phyloP scores from a whole-genome alignment of 2,113 vertebrate genomes.

The Scomber scombrus region DNA sequence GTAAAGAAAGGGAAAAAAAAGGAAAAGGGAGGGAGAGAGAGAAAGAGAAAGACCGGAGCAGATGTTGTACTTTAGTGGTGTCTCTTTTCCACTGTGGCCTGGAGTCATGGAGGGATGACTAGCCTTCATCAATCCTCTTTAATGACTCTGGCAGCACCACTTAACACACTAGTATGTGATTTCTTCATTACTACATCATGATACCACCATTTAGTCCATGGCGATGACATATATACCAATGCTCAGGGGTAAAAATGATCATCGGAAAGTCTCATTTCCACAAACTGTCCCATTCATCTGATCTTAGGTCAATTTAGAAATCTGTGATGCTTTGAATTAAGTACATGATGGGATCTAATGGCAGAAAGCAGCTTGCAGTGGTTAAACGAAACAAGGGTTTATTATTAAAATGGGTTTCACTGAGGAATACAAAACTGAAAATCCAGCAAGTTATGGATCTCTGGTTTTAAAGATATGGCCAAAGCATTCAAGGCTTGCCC shows the following conservation, averaged over 20 bases:
- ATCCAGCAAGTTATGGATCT: neutral
- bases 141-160: conserved; percentile 73
- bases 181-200: conserved; percentile 71
- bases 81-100: conserved; percentile 61
- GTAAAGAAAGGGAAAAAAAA: neutral
- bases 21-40: neutral
- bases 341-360: neutral
- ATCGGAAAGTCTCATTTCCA: conserved; percentile 26
- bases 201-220: conserved; percentile 60
- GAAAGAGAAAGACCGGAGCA: conserved; percentile 32
- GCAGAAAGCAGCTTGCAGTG: neutral
- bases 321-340: neutral
- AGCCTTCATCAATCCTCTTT: conserved; percentile 79
- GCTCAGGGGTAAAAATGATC: conserved; percentile 36
- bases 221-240: conserved; percentile 17
- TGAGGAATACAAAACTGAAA: neutral
- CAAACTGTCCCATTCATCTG: conserved; percentile 38
- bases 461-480: conserved; percentile 5
- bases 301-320: conserved; percentile 34
- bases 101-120: conserved; percentile 71
- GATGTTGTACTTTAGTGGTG: conserved; percentile 53
- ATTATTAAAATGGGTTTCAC: conserved; percentile 13
- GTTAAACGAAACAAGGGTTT: neutral
- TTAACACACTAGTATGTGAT: conserved; percentile 70
- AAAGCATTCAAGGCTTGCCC: neutral